Percentiles rank a stretch among this genome's conserved stretches.
Evolutionary conservation across 2,113 vertebrate genomes (phyloP).

Genomic region (Callaeas wilsoni): DNA sequence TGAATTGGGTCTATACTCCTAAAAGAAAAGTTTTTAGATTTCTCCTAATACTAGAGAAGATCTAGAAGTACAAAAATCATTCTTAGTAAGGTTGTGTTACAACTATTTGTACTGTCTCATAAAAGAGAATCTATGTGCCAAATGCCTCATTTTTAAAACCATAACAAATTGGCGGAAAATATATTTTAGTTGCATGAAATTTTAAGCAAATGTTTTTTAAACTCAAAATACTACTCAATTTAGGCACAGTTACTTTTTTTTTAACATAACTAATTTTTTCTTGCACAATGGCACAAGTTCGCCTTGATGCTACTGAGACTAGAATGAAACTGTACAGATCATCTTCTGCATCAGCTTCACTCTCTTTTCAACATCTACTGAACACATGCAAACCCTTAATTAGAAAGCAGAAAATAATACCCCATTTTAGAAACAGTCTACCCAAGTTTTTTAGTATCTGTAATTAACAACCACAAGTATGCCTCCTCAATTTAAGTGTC

Average conservation of each 20-base stretch:
- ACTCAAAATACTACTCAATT: not conserved
- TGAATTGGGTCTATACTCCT: not conserved
- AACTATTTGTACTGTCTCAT: not conserved
- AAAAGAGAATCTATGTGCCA: not conserved
- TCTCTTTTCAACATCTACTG: not conserved
- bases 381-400: not conserved
- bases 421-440: not conserved
- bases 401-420: not conserved
- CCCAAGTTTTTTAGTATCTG: not conserved
- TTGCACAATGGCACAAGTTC: not conserved
- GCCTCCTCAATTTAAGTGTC: not conserved
- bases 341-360: not conserved
- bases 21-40: not conserved
- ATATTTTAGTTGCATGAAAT: constrained; percentile 44
- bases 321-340: not conserved
- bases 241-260: not conserved
- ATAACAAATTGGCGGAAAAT: constrained; percentile 28
- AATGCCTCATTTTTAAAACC: constrained; percentile 22
- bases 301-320: not conserved
- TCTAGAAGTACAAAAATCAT: not conserved
- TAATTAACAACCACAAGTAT: not conserved
- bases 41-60: not conserved
- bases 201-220: constrained; percentile 29
- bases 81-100: not conserved
- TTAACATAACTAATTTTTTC: not conserved